phyloP scores from a whole-genome alignment of 2,797 vertebrate genomes.

The Buceros bicornis region DNA sequence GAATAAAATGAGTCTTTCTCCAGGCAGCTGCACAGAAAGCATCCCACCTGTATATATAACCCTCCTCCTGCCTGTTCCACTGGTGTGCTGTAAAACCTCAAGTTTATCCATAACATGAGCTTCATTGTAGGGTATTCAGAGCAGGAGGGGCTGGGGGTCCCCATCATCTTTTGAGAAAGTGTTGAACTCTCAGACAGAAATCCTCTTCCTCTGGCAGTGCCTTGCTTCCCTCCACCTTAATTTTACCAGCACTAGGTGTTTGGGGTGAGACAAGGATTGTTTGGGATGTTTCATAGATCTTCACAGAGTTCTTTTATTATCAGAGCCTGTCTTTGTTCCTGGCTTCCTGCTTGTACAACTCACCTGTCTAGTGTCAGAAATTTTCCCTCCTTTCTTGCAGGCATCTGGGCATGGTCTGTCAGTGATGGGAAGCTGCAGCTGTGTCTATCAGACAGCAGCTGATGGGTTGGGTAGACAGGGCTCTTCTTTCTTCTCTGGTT shows the following conservation, averaged over 20 bases:
- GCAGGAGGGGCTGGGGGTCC: not conserved
- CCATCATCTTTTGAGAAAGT: not conserved
- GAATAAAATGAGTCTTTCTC: not conserved
- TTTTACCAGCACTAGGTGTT: not conserved
- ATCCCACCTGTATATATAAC: not conserved
- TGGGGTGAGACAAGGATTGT: not conserved
- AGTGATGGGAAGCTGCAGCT: not conserved
- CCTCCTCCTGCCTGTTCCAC: not conserved
- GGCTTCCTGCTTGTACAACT: not conserved
- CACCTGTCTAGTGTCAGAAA: not conserved
- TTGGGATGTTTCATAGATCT: not conserved
- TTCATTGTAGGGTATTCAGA: not conserved
- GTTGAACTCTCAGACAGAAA: not conserved
- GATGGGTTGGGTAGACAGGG: not conserved
- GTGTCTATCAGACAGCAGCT: not conserved
- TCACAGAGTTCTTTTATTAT: not conserved
- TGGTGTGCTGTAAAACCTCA: not conserved
- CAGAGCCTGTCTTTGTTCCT: not conserved
- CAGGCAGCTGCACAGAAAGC: not conserved
- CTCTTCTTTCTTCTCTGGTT: not conserved
- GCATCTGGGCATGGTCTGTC: not conserved
- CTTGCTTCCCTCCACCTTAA: not conserved
- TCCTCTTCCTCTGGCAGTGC: not conserved
- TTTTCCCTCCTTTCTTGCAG: not conserved
- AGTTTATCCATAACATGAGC: not conserved